Evolutionary conservation across 2,888 invertebrate species (phyloP).

Genomic region (Auanema freiburgensis): DNA sequence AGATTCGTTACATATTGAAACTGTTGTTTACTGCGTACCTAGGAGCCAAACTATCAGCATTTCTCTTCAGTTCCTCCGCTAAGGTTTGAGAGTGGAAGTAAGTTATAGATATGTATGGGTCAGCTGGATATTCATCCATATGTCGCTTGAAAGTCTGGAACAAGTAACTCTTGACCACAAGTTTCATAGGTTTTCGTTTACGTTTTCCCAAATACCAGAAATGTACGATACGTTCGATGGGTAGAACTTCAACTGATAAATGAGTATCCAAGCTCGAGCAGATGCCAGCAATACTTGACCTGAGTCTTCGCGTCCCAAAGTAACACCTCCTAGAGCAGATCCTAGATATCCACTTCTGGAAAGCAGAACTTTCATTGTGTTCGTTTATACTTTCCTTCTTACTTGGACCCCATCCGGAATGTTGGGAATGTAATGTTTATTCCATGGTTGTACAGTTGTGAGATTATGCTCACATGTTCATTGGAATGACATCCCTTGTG

Average conservation of each 20-base stretch:
- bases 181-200: no score
- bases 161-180: neutral
- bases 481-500: slow-evolving; percentile 44
- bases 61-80: slow-evolving; percentile 86
- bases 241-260: slow-evolving; percentile 54
- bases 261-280: slow-evolving; percentile 55
- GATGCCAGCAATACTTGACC: slow-evolving; percentile 37
- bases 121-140: slow-evolving; percentile 38
- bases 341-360: slow-evolving; percentile 51
- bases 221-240: slow-evolving; percentile 45
- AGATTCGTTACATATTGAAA: neutral
- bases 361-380: slow-evolving; percentile 3
- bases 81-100: slow-evolving; percentile 74
- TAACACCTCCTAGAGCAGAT: slow-evolving; percentile 47
- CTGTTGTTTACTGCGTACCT: slow-evolving; percentile 21
- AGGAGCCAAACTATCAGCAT: slow-evolving; percentile 74
- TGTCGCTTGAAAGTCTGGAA: slow-evolving; percentile 44
- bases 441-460: slow-evolving; percentile 41
- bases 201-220: slow-evolving; percentile 50
- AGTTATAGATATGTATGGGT: slow-evolving; percentile 47
- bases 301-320: slow-evolving; percentile 33
- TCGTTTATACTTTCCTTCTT: no score
- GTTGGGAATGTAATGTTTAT: slow-evolving; percentile 55
- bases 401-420: slow-evolving; percentile 41
- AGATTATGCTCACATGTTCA: slow-evolving; percentile 44